Base-by-base conservation (phyloP, 2,113 vertebrate genomes). In the Calyptomena viridis region DNA sequence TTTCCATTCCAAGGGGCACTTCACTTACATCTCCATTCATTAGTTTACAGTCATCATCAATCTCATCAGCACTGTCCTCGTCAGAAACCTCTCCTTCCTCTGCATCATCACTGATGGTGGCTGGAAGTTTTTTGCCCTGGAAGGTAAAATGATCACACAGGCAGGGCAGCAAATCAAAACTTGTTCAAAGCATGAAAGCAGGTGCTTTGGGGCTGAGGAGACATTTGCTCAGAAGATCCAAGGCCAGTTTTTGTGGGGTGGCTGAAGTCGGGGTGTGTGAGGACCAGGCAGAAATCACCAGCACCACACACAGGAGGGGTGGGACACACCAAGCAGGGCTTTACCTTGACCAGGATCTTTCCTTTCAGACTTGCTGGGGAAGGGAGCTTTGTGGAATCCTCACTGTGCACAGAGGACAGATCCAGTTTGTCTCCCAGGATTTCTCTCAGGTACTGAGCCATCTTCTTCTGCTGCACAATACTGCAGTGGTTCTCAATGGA, bases 401-500 rank as follows among this genome's bases (percentile, higher is more conserved):
- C 98, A 0, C 33, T 97, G 91, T 96, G 97, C 94, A 99, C 97
- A 30, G 97, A 97, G 5, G 99, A 99, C 83, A 99, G 92, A 90
- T 99, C 98, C 97, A 99, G 97, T 94, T 99, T 99, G 94, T 99
- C 99, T 20, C 99, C 99, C 12, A 99, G 96, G 85, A 99, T 98
- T 94, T 99, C 99, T 1, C 56, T 97, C 42, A 99, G 98, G 63
- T 99, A 99, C 96, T 99, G 99, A 33, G 99, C 99, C 99, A 99
- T 99, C 97, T 99, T 99, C 97, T 99, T 99, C 94, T 99, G 99
- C 97, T 99, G 99, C 55, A 97, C 27, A 2, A 99, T 99, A 6
- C 99, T 99, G 97, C 99, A 99, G 95, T 99, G 99, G 97, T 99
- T 99, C 98, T 99, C 99, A 9, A 99, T 98, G 37, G 99, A 99